A percentile compares a stretch with the other conserved stretches of the same genome.
Evolutionary conservation across 2,113 vertebrate genomes (phyloP).

Genomic region (Pelodiscus sinensis): DNA sequence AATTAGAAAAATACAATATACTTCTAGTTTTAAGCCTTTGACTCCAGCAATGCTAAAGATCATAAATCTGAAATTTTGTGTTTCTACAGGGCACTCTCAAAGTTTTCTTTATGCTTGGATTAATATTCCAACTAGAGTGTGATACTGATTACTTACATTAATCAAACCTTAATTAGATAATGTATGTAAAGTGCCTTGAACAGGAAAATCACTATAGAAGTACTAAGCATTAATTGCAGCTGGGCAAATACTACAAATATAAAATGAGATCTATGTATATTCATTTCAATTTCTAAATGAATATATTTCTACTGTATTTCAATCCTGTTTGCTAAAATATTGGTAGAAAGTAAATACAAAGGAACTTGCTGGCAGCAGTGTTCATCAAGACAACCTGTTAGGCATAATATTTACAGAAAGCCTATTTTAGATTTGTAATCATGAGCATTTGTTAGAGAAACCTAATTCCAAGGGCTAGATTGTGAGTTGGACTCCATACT

Average conservation of each 20-base stretch:
- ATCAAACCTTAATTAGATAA: conserved; percentile 54
- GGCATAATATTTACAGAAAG: conserved; percentile 2
- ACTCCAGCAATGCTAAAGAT: neutral
- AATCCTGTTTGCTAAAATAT: neutral
- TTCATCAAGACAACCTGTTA: neutral
- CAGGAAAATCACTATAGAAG: conserved; percentile 20
- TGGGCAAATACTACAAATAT: conserved; percentile 29
- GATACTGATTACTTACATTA: conserved; percentile 41
- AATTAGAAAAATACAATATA: neutral
- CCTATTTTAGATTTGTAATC: neutral
- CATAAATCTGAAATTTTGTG: neutral
- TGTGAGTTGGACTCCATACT: neutral
- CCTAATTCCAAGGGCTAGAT: neutral
- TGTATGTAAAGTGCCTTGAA: conserved; percentile 9
- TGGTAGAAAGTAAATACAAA: neutral
- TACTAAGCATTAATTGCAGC: conserved; percentile 50
- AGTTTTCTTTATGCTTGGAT: neutral
- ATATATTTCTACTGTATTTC: conserved; percentile 51
- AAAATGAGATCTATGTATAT: neutral
- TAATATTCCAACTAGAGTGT: conserved; percentile 31
- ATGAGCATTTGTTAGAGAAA: neutral
- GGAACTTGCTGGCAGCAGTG: neutral
- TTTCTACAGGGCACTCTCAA: neutral
- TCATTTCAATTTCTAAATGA: conserved; percentile 32
- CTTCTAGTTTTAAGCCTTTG: neutral